Evolutionary conservation across 2,113 vertebrate genomes (phyloP).

Genomic region (Calidris pugnax): DNA sequence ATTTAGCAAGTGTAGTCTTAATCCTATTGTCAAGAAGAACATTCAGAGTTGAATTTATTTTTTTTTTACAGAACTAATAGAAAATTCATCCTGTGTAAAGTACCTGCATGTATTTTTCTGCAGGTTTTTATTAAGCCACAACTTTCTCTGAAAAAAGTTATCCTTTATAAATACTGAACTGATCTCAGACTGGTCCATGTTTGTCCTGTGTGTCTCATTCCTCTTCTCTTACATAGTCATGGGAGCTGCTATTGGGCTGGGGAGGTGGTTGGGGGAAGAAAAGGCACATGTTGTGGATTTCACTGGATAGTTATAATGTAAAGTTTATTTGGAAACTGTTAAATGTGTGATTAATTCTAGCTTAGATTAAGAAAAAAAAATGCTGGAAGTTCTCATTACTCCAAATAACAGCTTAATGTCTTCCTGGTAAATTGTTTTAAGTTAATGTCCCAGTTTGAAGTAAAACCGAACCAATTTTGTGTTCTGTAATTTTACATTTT

Average conservation of each 20-base stretch:
- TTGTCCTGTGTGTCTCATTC: background rate
- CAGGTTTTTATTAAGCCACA: background rate
- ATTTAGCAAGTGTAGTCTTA: background rate
- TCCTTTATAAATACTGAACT: background rate
- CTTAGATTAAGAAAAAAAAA: background rate
- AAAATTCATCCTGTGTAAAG: background rate
- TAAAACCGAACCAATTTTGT: no score
- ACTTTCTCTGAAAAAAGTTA: background rate
- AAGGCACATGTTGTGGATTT: background rate
- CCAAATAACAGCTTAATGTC: background rate
- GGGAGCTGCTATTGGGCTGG: background rate
- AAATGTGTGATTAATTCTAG: background rate
- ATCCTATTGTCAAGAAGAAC: background rate
- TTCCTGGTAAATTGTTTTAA: background rate
- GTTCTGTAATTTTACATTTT: no score
- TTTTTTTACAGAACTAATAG: background rate
- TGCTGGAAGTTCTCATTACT: background rate
- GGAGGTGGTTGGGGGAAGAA: background rate
- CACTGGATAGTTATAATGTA: background rate
- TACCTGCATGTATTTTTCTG: background rate
- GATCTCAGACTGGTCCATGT: background rate
- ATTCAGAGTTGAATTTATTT: background rate
- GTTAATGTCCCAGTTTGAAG: no score
- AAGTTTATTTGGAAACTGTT: background rate
- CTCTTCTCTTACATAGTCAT: background rate